Percentiles rank a stretch among this genome's conserved stretches.
phyloP scores from a whole-genome alignment of 92 coral and sea anemone genomes.

The Ricordea florida region DNA sequence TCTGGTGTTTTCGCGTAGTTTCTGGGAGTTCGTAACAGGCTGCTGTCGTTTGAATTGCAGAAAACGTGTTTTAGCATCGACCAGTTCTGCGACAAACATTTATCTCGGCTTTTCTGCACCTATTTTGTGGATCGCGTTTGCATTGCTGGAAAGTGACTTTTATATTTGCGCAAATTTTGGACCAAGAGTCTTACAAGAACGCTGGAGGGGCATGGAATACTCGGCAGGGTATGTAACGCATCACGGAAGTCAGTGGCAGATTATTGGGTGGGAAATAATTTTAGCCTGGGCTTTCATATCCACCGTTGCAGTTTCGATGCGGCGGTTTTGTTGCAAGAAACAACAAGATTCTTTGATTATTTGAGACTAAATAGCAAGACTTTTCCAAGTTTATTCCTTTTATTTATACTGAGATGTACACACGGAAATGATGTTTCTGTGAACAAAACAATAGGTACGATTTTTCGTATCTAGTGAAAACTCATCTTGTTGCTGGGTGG shows the following conservation, averaged over 20 bases:
- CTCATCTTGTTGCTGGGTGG: no score
- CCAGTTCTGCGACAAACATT: background rate
- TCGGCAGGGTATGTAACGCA: no score
- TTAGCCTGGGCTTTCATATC: background rate
- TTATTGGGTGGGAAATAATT: background rate
- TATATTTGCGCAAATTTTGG: background rate
- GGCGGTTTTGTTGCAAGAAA: background rate
- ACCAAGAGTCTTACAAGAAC: no score
- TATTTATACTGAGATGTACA: no score
- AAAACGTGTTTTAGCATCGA: background rate
- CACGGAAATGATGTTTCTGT: no score
- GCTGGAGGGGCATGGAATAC: no score
- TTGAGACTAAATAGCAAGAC: no score
- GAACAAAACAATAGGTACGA: no score
- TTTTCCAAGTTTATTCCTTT: no score
- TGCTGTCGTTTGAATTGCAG: background rate
- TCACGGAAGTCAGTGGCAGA: background rate
- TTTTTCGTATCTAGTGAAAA: no score
- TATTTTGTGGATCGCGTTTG: background rate
- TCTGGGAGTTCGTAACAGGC: slow-evolving; percentile 9
- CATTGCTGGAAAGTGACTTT: background rate
- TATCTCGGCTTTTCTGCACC: background rate
- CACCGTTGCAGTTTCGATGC: background rate
- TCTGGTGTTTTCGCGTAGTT: background rate
- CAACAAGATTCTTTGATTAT: background rate